Evolutionary conservation across 2,797 vertebrate genomes (phyloP), one percentile per base, ranked within the genome.

Genomic region (Mustela erminea): DNA sequence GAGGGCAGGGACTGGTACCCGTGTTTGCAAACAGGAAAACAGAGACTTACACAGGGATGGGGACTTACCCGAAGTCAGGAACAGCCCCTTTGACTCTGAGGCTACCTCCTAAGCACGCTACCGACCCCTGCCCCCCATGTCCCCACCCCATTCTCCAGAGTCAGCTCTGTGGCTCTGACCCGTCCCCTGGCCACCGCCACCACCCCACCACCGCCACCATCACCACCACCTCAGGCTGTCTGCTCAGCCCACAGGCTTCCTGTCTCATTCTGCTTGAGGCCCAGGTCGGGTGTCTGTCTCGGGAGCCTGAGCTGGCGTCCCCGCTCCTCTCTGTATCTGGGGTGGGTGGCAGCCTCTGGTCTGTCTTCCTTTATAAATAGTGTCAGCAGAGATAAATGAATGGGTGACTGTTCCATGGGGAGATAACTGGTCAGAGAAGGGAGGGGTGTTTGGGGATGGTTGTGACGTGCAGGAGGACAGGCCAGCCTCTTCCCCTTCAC

Each of bases 371-470:
- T 78, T 95, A 92, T 96, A 97, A 97, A 94, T 89, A 93, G 92
- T 38, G 10, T 95, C 91, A 92, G 90, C 29, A 70, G 92, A 98
- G 96, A 98, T 97, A 96, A 97, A 88, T 81, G 91, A 89, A 54
- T 7, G 66, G 62, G 78, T 72, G 56, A 68, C 43, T 10, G 46
- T 80, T 72, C 52, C 43, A 1, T 17, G 85, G 2, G 0, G 92
- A 96, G 96, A 97, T 96, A 92, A 85, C 60, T 1, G 0, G 75
- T 35, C 5, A 87, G 92, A 85, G 95, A 32, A 46, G 92, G 81
- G 95, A 96, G 77, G 88, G 86, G 92, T 92, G 90, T 90, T 66
- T 87, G 93, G 87, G 70, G 87, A 89, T 7, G 17, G 68, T 49
- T 68, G 29, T 95, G 85, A 78, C 25, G 4, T 43, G 90, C 75